Evolutionary conservation across 2,113 vertebrate genomes (phyloP).

Genomic region (Onychostoma macrolepis): DNA sequence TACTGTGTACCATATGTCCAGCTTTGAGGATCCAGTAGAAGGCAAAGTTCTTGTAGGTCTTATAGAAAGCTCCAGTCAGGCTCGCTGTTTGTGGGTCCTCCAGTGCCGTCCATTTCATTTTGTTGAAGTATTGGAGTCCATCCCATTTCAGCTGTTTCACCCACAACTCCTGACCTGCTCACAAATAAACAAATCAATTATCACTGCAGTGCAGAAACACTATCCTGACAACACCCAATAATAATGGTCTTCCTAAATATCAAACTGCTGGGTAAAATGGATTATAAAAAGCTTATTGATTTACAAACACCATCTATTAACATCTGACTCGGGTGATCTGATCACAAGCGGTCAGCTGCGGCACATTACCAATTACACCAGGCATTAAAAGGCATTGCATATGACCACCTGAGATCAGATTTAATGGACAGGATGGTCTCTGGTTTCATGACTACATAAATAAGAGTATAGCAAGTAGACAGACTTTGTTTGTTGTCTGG

Average conservation of each 20-base stretch:
- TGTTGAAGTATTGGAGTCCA: conserved; percentile 76
- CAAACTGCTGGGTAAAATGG: neutral
- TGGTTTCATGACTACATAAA: neutral
- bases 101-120: conserved; percentile 84
- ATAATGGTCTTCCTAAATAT: neutral
- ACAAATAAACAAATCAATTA: neutral
- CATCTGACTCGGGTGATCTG: neutral
- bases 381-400: neutral
- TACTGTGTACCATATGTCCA: conserved; percentile 89
- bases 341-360: neutral
- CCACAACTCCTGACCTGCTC: conserved; percentile 90
- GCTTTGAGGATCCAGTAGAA: conserved; percentile 98
- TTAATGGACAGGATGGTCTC: neutral
- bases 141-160: conserved; percentile 87
- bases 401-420: neutral
- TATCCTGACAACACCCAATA: neutral
- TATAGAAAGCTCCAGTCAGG: conserved; percentile 87
- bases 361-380: neutral
- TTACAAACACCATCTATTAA: neutral
- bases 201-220: neutral
- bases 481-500: neutral
- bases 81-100: conserved; percentile 71
- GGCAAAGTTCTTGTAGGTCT: conserved; percentile 85
- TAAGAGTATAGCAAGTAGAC: neutral
- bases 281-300: neutral